Base-by-base conservation (phyloP, 2,888 invertebrate species). In the Phaonia tiefii region DNA sequence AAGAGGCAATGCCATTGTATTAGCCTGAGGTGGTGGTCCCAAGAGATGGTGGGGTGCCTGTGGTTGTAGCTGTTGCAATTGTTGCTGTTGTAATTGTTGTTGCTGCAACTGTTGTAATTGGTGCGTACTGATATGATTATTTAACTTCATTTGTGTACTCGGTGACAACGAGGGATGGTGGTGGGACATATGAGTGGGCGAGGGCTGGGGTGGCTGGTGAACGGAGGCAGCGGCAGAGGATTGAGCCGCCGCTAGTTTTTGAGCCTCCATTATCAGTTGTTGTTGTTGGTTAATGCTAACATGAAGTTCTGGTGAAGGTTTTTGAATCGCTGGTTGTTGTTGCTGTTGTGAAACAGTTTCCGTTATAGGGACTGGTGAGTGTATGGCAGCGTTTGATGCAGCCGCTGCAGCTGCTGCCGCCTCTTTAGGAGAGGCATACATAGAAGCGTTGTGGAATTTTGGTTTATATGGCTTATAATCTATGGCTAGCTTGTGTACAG, bases 371-470 rank as follows among this genome's bases (percentile, higher is more conserved):
- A 82, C 39, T 7, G 70, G 75, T 63, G 85, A 58, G 20, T 8
- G 54, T 13, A 54, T 54, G 54, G 80, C 51, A 81, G 83, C 26
- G 26, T 84, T 58, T 22, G 84, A 31, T 75, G 83, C 42, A 79
- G 79, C 60, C 75, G 83, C 74, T 78, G 84, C 69, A 39, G 72
- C 80, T 75, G 83, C 63, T 69, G 84, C 82, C 10, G 71, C 82
- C 17, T 86, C 86, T 72, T 85, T 86, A 75, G 87, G 80, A 76
- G 88, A 85, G 26, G 84, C 87, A 81, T 93, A 93, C 83, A 92
- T 90, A 26, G 93, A 91, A 83, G 93, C 94, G 88, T 94, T 94
- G 84, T 93, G 93, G 88, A 95, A 95, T 91, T 95, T 95, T 75
- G 95, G 95, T 90, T 95, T 95, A 87, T 95, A 95, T 92, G 89